Base-by-base conservation (phyloP, 2,888 invertebrate species). In the Neuroscelio doddi region DNA sequence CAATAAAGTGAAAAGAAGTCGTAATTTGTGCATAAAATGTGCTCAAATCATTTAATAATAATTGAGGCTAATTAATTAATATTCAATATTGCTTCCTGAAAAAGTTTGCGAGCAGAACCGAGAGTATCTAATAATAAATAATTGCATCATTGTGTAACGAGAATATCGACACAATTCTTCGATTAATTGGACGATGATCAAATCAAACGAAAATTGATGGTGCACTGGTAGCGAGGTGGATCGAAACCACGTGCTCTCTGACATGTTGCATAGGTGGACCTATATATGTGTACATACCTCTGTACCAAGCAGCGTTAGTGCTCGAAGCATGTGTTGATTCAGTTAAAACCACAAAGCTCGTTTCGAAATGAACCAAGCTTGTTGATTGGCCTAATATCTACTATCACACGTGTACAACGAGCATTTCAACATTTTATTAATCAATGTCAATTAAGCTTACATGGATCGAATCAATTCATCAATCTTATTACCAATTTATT, bases 191-290 rank as follows among this genome's bases (percentile, higher is more conserved):
- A 56, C 49, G 47, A 8, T 21, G 15, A 56, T 65, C 63, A 59
- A 63, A 59, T 41, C 44, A 47, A 26, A 68, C 61, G 75, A 73
- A 68, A 76, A 77, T 77, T 72, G 68, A 74, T 73, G 67, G 71
- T 73, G 52, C 73, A 69, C 67, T 76, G 73, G 76, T 74, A 74
- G 74, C 70, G 65, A 72, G 71, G 76, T 69, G 76, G 75, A 72
- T 73, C 74, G 72, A 70, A 76, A 70, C 77, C 78, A 77, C 78
- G 78, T 78, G 78, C 78, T 65, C 64, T 58, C 51, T 76, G 78
- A 78, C 78, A 78, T 72, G 78, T 76, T 77, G 78, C 77, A 77
- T 75, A 78, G 65, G 69, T 78, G 71, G 73, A 69, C 71, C 72
- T 73, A 70, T 70, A 69, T 69, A 63, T 59, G 64, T 41, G 69